phyloP scores from a whole-genome alignment of 2,113 vertebrate genomes.

The Lota lota region DNA sequence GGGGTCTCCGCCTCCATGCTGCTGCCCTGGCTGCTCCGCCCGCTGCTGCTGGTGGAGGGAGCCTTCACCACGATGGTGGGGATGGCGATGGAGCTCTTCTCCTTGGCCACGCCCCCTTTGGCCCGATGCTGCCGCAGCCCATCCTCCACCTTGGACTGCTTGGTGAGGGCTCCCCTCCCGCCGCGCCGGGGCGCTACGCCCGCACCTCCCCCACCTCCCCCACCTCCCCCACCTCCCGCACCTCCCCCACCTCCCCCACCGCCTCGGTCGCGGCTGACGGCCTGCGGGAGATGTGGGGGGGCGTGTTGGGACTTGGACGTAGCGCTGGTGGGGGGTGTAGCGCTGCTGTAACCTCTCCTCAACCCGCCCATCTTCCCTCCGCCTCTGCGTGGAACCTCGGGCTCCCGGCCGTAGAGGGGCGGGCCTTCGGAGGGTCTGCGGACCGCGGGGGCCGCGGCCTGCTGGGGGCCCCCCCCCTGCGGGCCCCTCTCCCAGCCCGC shows the following conservation, averaged over 20 bases:
- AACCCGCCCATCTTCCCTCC: slow-evolving; percentile 72
- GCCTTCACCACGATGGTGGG: slow-evolving; percentile 93
- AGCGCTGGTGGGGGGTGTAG: slow-evolving; percentile 71
- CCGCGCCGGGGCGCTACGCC: slow-evolving; percentile 59
- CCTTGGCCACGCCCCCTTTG: slow-evolving; percentile 61
- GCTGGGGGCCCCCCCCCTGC: slow-evolving; percentile 25
- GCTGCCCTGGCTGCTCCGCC: slow-evolving; percentile 89
- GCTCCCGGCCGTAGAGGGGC: slow-evolving; percentile 45
- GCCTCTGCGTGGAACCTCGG: slow-evolving; percentile 64
- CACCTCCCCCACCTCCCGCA: slow-evolving; percentile 32
- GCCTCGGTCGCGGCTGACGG: slow-evolving; percentile 43
- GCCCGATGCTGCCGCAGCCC: slow-evolving; percentile 54
- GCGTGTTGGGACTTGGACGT: slow-evolving; percentile 62
- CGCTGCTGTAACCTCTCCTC: slow-evolving; percentile 75
- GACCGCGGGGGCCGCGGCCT: slow-evolving; percentile 40
- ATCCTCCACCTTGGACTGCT: slow-evolving; percentile 87
- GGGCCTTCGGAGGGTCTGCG: slow-evolving; percentile 63
- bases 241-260: slow-evolving; percentile 43
- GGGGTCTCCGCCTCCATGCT: slow-evolving; percentile 81
- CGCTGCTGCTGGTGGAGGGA: slow-evolving; percentile 90
- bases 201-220: slow-evolving; percentile 34
- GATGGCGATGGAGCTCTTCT: slow-evolving; percentile 91
- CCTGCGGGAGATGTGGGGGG: slow-evolving; percentile 47
- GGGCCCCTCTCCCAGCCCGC: slow-evolving; percentile 61
- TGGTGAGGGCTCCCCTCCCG: slow-evolving; percentile 83